Evolutionary conservation across 2,113 vertebrate species (phyloP).

Genomic region (Nipponia nippon): DNA sequence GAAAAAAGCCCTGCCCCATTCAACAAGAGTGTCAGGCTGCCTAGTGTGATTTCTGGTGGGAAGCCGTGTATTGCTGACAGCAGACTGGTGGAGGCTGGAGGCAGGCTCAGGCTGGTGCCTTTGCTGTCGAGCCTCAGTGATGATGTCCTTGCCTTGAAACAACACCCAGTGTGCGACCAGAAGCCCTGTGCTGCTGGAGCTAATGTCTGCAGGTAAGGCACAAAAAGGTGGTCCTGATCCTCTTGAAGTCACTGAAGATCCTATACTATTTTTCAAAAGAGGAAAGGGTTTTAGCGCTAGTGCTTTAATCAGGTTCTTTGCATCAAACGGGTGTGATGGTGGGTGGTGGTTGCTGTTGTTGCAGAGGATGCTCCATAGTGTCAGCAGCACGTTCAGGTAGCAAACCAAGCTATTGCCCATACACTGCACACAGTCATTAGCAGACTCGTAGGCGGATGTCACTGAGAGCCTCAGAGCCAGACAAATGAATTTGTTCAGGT

Average conservation of each 20-base stretch:
- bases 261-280: background rate
- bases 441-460: background rate
- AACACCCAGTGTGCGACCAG: rapidly evolving
- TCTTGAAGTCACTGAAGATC: background rate
- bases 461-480: background rate
- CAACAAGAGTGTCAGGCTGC: background rate
- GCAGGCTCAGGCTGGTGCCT: background rate
- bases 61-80: rapidly evolving
- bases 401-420: background rate
- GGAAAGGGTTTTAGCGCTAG: background rate
- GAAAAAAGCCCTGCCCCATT: background rate
- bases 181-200: background rate
- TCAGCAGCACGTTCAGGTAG: background rate
- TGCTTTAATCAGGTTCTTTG: background rate
- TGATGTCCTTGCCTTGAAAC: background rate
- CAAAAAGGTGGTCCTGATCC: background rate
- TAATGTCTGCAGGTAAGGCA: background rate
- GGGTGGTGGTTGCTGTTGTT: background rate
- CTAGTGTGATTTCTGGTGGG: background rate
- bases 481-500: background rate
- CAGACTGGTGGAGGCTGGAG: background rate
- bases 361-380: background rate
- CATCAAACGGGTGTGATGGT: too few relatives aligned
- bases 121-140: background rate
- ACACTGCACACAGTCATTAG: background rate